phyloP scores from a whole-genome alignment of 2,113 vertebrate species.

The Myrmecobius fasciatus region DNA sequence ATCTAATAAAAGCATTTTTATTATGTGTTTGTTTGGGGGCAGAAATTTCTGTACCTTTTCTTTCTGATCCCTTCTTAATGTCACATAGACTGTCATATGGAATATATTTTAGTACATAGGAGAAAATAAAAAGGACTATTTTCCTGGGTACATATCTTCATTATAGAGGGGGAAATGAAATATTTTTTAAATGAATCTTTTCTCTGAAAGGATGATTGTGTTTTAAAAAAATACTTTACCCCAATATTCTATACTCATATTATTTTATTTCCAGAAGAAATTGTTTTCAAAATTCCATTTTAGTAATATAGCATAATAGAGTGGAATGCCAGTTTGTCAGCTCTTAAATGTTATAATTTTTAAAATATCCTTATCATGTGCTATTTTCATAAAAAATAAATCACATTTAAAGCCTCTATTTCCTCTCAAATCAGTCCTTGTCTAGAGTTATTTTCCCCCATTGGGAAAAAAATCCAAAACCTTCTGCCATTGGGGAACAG shows the following conservation, averaged over 20 bases:
- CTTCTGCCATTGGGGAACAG: background rate
- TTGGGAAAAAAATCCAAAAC: background rate
- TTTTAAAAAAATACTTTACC: background rate
- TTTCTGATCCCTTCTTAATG: background rate
- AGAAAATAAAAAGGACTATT: background rate
- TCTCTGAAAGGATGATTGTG: background rate
- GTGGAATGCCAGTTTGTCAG: background rate
- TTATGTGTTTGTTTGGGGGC: background rate
- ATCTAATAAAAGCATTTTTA: background rate
- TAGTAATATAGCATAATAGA: background rate
- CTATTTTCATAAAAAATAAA: background rate
- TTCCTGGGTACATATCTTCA: background rate
- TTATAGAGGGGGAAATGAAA: background rate
- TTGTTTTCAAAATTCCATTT: background rate
- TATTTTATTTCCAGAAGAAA: background rate
- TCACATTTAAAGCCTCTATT: background rate
- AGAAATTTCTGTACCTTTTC: background rate
- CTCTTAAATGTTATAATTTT: background rate
- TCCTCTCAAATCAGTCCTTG: background rate
- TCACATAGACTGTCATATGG: background rate
- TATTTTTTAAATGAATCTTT: background rate
- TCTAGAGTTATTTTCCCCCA: background rate
- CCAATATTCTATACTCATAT: background rate
- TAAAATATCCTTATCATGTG: background rate
- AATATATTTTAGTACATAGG: background rate